Conservation (phyloP, 2,797 vertebrate species). For the Cichlasoma orientale region DNA sequence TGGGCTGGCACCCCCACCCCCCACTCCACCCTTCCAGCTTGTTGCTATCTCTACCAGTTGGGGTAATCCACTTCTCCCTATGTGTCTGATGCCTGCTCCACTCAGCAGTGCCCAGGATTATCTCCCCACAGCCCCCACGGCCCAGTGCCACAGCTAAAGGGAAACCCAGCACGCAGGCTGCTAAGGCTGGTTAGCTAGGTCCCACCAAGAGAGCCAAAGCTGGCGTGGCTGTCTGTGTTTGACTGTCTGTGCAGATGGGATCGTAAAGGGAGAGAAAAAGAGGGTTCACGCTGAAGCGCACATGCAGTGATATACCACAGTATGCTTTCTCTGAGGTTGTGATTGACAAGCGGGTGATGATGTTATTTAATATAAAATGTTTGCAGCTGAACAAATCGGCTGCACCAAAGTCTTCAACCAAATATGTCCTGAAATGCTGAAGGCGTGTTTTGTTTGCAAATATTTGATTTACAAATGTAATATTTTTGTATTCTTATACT, state of each 20-base stretch:
- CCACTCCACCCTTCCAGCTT: slow-evolving; percentile 51
- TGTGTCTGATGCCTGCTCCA: slow-evolving; percentile 72
- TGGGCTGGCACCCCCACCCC: slow-evolving; percentile 32
- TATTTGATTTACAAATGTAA: not conserved
- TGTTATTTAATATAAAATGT: not conserved
- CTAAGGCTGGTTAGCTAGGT: slow-evolving; percentile 47
- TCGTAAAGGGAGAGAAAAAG: not conserved
- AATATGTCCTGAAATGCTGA: not conserved
- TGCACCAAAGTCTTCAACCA: not conserved
- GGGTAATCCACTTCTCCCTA: slow-evolving; percentile 77
- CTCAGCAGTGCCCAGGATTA: slow-evolving; percentile 70
- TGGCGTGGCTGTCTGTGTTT: slow-evolving; percentile 21
- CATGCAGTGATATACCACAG: slow-evolving; percentile 14
- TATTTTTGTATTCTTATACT: not conserved
- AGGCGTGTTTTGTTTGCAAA: not conserved
- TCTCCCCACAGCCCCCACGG: slow-evolving; percentile 59
- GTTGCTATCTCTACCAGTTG: slow-evolving; percentile 69
- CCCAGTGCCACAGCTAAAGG: slow-evolving; percentile 55
- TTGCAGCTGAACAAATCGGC: slow-evolving; percentile 41
- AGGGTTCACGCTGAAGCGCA: not conserved
- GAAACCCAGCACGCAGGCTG: slow-evolving; percentile 34
- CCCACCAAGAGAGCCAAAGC: slow-evolving; percentile 25
- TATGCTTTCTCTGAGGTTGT: slow-evolving; percentile 40
- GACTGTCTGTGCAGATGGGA: slow-evolving; percentile 23
- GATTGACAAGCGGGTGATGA: slow-evolving; percentile 69